Evolutionary conservation across 1,140 invertebrate genomes (phyloP).

Genomic region (Lepidurus apus): DNA sequence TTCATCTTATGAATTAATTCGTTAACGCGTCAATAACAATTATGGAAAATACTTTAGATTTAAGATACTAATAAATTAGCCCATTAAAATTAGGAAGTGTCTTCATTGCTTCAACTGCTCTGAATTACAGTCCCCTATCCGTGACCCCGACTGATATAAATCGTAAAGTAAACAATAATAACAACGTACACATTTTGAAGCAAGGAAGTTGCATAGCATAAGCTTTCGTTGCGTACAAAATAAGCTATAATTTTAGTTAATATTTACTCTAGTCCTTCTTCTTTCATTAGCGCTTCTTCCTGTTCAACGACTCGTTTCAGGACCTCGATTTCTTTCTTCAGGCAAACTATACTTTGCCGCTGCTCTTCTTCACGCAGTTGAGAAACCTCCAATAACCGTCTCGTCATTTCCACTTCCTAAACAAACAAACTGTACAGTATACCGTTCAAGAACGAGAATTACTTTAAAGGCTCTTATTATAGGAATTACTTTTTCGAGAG

Average conservation of each 20-base stretch:
- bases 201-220: not conserved
- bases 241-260: not conserved
- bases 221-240: not conserved
- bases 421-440: not conserved
- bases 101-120: too few relatives aligned
- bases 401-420: constrained; percentile 33
- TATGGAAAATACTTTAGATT: too few relatives aligned
- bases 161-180: too few relatives aligned
- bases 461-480: not conserved
- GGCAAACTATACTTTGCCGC: constrained; percentile 25
- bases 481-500: constrained; percentile 28
- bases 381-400: constrained; percentile 30
- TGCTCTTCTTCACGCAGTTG: constrained; percentile 32
- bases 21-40: too few relatives aligned
- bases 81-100: too few relatives aligned
- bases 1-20: too few relatives aligned
- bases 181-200: not conserved
- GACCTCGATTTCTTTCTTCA: constrained; percentile 25
- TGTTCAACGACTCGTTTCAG: constrained; percentile 30
- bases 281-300: constrained; percentile 29
- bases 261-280: constrained; percentile 28
- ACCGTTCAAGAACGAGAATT: not conserved
- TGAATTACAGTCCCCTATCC: too few relatives aligned
- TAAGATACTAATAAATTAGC: too few relatives aligned
- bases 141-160: too few relatives aligned